These are phyloP conservation scores for Lepidocolaptes lacrymiger DNA, from an alignment of 2,797 vertebrate genomes.

Conservation along the genomic window DNA sequence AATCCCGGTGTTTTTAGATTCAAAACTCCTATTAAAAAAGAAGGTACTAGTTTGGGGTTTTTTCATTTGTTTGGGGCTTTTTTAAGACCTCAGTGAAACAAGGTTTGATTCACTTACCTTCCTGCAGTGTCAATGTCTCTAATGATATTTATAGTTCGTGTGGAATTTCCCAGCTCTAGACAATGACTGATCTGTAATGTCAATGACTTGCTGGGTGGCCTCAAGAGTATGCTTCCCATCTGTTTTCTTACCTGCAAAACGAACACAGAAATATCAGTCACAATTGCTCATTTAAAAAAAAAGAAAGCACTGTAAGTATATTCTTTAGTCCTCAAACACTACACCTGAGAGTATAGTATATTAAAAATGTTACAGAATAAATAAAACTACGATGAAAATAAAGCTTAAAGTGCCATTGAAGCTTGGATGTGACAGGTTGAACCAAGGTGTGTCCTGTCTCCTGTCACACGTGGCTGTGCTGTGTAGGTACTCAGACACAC, in stretches of 20 bases:
- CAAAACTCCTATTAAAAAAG: not conserved
- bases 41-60: not conserved
- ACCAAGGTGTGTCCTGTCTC: not conserved
- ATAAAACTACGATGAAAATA: not conserved
- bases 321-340: not conserved
- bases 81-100: not conserved
- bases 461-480: not conserved
- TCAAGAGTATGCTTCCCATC: not conserved
- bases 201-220: not conserved
- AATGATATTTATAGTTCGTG: rapidly evolving
- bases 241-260: not conserved
- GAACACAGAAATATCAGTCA: not conserved
- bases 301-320: not conserved
- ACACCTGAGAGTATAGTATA: not conserved
- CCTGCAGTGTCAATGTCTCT: not conserved
- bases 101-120: not conserved
- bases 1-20: not conserved
- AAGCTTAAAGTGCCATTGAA: not conserved
- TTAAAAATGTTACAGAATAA: not conserved
- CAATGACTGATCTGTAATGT: not conserved
- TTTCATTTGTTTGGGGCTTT: rapidly evolving
- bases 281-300: not conserved
- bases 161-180: not conserved
- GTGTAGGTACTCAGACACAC: rapidly evolving
- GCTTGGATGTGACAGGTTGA: not conserved